Evolutionary conservation across 2,797 vertebrate species (phyloP).

Genomic region (Neoniphon sammara): DNA sequence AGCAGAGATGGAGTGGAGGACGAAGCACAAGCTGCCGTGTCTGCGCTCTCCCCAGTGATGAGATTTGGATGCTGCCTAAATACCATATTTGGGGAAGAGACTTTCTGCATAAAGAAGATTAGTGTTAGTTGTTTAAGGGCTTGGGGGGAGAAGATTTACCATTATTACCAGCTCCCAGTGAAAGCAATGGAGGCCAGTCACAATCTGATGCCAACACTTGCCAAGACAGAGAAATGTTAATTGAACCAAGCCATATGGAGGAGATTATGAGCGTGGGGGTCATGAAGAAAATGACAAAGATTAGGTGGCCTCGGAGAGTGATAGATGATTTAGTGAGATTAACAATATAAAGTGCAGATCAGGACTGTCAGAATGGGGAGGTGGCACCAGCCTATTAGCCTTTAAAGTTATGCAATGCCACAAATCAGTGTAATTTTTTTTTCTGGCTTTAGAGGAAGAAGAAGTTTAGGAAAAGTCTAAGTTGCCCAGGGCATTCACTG

Average conservation of each 20-base stretch:
- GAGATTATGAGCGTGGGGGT: constrained; percentile 78
- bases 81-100: constrained; percentile 74
- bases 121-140: constrained; percentile 83
- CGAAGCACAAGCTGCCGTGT: constrained; percentile 52
- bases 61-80: constrained; percentile 66
- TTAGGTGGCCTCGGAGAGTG: constrained; percentile 72
- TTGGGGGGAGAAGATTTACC: constrained; percentile 78
- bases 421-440: constrained; percentile 12
- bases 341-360: constrained; percentile 71
- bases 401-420: constrained; percentile 56
- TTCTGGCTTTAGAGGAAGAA: constrained; percentile 49
- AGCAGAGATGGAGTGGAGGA: constrained; percentile 29
- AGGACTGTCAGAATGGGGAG: constrained; percentile 28
- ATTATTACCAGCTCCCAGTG: constrained; percentile 82
- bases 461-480: constrained; percentile 37
- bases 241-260: constrained; percentile 80
- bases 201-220: constrained; percentile 64
- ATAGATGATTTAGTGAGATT: constrained; percentile 80
- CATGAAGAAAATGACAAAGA: constrained; percentile 76
- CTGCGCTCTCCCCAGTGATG: constrained; percentile 53
- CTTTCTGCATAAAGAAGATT: constrained; percentile 87
- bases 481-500: constrained; percentile 17
- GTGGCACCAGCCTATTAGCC: constrained; percentile 55
- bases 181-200: constrained; percentile 65
- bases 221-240: constrained; percentile 77